These are phyloP conservation scores for Petrocephalus sullivani DNA, from an alignment of 2,797 vertebrate species.

Conservation along the genomic window DNA sequence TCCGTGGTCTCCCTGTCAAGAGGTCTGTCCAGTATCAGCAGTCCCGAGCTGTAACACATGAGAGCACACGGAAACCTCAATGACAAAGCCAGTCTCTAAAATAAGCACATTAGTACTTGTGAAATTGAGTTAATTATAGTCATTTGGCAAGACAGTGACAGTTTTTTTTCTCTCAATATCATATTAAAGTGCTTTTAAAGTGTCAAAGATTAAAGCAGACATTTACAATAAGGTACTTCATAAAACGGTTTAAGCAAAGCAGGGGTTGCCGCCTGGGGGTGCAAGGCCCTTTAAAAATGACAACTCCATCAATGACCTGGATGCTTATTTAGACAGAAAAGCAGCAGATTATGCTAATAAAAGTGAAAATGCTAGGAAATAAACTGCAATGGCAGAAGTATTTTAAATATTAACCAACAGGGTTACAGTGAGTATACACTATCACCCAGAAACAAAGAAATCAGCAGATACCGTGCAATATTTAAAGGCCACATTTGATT, in stretches of 20 bases:
- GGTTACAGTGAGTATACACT: not conserved
- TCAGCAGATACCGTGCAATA: not conserved
- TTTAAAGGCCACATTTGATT: not conserved
- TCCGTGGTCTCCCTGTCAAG: slow-evolving; percentile 88
- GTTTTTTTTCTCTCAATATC: slow-evolving; percentile 10
- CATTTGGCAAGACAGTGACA: not conserved
- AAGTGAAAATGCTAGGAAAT: not conserved
- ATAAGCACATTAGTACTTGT: not conserved
- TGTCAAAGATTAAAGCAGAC: slow-evolving; percentile 20
- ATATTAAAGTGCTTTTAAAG: slow-evolving; percentile 19
- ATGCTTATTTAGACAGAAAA: not conserved
- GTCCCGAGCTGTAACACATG: slow-evolving; percentile 68
- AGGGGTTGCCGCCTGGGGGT: not conserved
- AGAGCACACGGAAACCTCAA: not conserved
- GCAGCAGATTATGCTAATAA: not conserved
- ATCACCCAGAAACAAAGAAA: not conserved
- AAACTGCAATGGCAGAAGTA: not conserved
- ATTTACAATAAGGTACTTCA: slow-evolving; percentile 10
- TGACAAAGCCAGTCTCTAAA: not conserved
- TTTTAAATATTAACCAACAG: not conserved
- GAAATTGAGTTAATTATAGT: slow-evolving; percentile 4
- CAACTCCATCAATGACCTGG: not conserved
- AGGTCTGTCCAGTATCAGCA: slow-evolving; percentile 77
- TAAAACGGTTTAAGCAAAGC: slow-evolving; percentile 8
- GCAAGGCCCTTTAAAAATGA: not conserved